These are phyloP conservation scores for Stigmatopora nigra DNA, from an alignment of 2,113 vertebrate genomes.

Conservation along the genomic window DNA sequence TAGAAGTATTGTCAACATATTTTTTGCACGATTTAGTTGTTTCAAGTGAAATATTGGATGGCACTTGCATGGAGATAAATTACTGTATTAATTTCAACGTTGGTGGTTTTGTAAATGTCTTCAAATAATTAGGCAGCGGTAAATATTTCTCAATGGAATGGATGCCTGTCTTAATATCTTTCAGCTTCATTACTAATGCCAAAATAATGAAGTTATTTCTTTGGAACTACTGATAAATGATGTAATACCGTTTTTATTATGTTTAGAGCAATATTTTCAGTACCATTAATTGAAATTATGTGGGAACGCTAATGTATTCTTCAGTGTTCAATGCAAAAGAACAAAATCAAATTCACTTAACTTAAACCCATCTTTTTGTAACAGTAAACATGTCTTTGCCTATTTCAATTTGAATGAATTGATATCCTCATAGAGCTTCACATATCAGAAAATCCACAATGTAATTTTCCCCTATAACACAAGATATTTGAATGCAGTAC, in stretches of 20 bases:
- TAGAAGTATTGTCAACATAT: too few relatives aligned
- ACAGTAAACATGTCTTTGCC: too few relatives aligned
- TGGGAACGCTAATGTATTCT: conserved; percentile 12
- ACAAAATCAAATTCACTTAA: too few relatives aligned
- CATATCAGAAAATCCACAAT: conserved; percentile 10
- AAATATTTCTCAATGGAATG: conserved; percentile 55
- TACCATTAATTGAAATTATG: conserved; percentile 15
- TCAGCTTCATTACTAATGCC: conserved; percentile 27
- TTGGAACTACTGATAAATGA: conserved; percentile 26
- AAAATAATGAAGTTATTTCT: conserved; percentile 35
- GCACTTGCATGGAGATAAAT: conserved; percentile 17
- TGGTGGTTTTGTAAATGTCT: conserved; percentile 49
- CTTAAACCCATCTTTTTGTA: too few relatives aligned
- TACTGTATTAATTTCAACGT: conserved; percentile 36
- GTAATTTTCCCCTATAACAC: conserved; percentile 12
- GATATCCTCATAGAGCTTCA: too few relatives aligned
- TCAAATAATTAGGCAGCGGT: conserved; percentile 55
- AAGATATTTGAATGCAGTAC: conserved; percentile 17
- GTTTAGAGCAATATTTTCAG: conserved; percentile 11
- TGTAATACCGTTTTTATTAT: conserved; percentile 10
- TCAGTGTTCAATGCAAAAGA: neutral
- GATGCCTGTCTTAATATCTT: conserved; percentile 37
- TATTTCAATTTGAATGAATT: too few relatives aligned
- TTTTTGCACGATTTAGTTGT: too few relatives aligned
- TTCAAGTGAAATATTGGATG: conserved; percentile 37